Evolutionary conservation across 2,888 invertebrate genomes (phyloP), one percentile per base, ranked within the genome.

Genomic region (Nymphalis polychloros): DNA sequence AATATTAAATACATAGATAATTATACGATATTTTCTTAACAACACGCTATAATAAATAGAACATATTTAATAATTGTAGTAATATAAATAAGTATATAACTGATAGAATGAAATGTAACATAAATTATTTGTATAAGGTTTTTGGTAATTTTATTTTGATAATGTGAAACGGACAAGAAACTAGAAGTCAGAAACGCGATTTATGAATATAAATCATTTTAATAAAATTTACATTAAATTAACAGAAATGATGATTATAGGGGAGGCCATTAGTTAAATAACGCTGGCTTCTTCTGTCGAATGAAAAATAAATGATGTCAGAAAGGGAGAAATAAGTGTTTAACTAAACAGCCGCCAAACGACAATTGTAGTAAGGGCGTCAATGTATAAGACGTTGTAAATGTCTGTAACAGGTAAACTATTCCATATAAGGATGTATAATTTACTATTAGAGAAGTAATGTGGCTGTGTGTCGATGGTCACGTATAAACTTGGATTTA

Each of bases 371-470:
- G 7, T 19, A n/a, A 31, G 7, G 6, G 23, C 17, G 27, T 19
- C 50, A 53, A 41, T 57, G 35, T 23, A 57, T 19, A 41, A 57
- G 19, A 35, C 19, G 41, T 41, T 19, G 13, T 35, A n/a, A 31
- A 41, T 41, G 57, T 19, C 41, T 35, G 57, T 57, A 35, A 35
- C 57, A 35, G 57, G 19, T 57, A 57, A 41, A 35, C 41, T 57
- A 8, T 49, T 49, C 19, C 8, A 49, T 49, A 13, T 4, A 35
- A 17, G 41, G 41, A 57, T 57, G 35, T 41, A 41, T 1, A 41
- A 41, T 57, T 19, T 57, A 57, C 35, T 41, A 19, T 5, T 41
- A 57, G 5, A 35, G 41, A 41, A 55, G 13, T 41, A 41, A 41
- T 41, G 41, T 41, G 10, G 13, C 41, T 13, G 13, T 41, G 41